These are phyloP conservation scores for Erethizon dorsatum DNA, from an alignment of 2,797 vertebrate species.

Conservation along the genomic window DNA sequence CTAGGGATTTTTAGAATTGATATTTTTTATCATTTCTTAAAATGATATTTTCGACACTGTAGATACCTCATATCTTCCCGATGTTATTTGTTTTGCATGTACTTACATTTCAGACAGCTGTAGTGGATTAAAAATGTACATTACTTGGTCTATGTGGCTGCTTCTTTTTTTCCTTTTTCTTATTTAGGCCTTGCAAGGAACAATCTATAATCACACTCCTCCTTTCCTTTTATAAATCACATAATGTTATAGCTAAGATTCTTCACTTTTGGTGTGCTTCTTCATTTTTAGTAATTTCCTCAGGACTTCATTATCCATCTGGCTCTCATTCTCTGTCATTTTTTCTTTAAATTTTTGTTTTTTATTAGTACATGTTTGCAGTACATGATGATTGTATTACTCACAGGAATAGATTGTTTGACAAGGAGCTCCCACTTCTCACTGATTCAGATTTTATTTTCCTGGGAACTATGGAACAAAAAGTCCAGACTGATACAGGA, in stretches of 20 bases:
- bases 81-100: not conserved
- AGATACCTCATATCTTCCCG: not conserved
- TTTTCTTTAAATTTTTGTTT: not conserved
- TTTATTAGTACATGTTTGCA: not conserved
- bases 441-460: not conserved
- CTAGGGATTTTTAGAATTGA: not conserved
- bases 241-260: not conserved
- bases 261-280: not conserved
- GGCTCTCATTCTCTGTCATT: not conserved
- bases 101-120: not conserved
- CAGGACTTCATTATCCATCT: not conserved
- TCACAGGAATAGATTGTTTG: not conserved
- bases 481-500: not conserved
- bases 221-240: too few relatives aligned
- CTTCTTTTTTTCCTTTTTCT: not conserved
- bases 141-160: not conserved
- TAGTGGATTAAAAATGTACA: not conserved
- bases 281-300: not conserved
- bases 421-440: not conserved
- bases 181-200: not conserved
- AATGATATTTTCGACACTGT: not conserved
- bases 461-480: not conserved
- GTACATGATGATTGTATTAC: not conserved
- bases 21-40: not conserved
- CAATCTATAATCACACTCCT: accelerated